Percentiles rank a stretch among this genome's conserved stretches.
phyloP scores from a whole-genome alignment of 2,797 vertebrate species.

The Trichosurus vulpecula region DNA sequence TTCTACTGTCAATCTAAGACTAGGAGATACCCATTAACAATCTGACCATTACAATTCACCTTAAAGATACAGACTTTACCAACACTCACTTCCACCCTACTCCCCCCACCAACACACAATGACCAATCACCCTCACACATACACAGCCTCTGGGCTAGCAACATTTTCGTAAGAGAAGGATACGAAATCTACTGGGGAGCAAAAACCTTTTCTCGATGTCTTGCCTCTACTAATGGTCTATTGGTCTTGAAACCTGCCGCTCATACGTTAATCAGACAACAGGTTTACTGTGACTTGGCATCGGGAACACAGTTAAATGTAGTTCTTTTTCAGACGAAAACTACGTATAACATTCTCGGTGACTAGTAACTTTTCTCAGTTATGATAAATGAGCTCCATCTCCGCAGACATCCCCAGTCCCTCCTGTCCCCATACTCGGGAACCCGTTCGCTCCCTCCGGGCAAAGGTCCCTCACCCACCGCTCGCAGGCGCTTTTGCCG shows the following conservation, averaged over 20 bases:
- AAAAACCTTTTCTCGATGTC: background rate
- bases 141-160: background rate
- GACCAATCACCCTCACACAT: background rate
- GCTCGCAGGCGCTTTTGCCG: background rate
- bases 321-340: background rate
- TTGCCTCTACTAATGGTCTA: background rate
- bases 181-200: background rate
- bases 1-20: background rate
- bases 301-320: background rate
- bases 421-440: background rate
- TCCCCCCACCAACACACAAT: background rate
- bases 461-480: background rate
- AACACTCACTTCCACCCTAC: background rate
- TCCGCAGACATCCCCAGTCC: background rate
- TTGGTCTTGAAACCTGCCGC: background rate
- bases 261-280: background rate
- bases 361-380: background rate
- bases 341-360: background rate
- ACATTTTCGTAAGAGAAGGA: background rate
- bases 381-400: background rate
- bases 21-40: background rate
- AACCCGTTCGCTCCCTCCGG: background rate
- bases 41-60: background rate
- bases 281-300: background rate
- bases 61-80: conserved; percentile 18